A percentile compares a stretch with the other conserved stretches of the same genome.
Evolutionary conservation across 2,888 invertebrate genomes (phyloP).

Genomic region (Agrochola litura): DNA sequence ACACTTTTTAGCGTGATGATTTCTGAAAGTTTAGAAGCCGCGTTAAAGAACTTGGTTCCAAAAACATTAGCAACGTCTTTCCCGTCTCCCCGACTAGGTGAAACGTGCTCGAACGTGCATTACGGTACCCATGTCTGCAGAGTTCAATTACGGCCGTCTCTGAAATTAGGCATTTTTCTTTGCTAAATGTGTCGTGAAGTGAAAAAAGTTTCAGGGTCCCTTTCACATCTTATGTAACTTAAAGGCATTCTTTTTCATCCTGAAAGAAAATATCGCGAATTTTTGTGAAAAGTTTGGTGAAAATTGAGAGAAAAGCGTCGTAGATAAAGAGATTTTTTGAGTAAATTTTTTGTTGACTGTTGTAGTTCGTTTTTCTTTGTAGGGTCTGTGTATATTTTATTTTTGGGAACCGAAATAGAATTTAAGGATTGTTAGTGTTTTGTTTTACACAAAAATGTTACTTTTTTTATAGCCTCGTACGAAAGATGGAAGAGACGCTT

Average conservation of each 20-base stretch:
- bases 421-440: constrained; percentile 1
- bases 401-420: constrained; percentile 16
- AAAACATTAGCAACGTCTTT: neutral
- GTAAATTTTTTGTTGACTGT: constrained; percentile 34
- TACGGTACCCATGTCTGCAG: constrained; percentile 63
- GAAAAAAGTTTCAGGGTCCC: constrained; percentile 60
- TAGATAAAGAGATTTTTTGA: constrained; percentile 50
- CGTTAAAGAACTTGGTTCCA: too few species aligned
- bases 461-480: neutral
- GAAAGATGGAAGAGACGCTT: neutral
- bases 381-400: constrained; percentile 20
- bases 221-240: constrained; percentile 56
- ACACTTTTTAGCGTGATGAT: too few species aligned
- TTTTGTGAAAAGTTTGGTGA: constrained; percentile 55
- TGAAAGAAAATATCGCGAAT: constrained; percentile 54
- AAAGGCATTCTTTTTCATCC: constrained; percentile 48
- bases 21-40: too few species aligned
- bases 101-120: constrained; percentile 65
- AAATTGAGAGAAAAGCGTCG: constrained; percentile 44
- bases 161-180: constrained; percentile 70
- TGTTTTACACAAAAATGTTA: constrained; percentile 16
- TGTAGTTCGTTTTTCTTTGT: constrained; percentile 23
- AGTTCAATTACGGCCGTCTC: constrained; percentile 64
- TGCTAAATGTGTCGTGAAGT: constrained; percentile 68
- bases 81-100: constrained; percentile 38